Evolutionary conservation across 2,797 vertebrate species (phyloP).

Genomic region (Diceros bicornis): DNA sequence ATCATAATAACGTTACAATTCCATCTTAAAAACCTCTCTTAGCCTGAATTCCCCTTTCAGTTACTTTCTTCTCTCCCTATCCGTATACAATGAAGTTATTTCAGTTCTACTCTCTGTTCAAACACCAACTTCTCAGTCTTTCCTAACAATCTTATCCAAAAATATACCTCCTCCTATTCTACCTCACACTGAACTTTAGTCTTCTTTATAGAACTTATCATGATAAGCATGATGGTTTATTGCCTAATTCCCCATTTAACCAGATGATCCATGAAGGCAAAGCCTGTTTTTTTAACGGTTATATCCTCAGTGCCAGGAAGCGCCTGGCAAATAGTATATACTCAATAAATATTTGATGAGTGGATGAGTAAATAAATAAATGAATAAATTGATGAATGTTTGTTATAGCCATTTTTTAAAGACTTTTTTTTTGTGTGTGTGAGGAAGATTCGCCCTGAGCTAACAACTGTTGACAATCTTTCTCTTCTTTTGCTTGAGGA

Average conservation of each 20-base stretch:
- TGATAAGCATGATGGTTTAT: background rate
- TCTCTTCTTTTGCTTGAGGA: too few relatives aligned
- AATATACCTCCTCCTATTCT: background rate
- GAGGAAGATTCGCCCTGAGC: too few relatives aligned
- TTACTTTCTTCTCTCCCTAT: background rate
- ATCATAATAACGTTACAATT: background rate
- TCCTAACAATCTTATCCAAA: background rate
- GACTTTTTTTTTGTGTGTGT: too few relatives aligned
- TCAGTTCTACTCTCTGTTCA: background rate
- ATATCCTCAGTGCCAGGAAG: background rate
- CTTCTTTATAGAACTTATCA: background rate
- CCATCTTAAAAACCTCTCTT: background rate
- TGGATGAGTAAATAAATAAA: background rate
- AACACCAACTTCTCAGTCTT: background rate
- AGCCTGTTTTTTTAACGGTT: background rate
- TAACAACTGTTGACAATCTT: too few relatives aligned
- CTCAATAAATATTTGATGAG: constrained; percentile 5
- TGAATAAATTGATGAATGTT: background rate
- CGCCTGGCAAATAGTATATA: background rate
- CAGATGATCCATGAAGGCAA: background rate
- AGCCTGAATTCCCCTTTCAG: background rate
- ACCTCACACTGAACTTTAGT: background rate
- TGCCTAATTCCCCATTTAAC: background rate
- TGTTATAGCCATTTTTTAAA: background rate
- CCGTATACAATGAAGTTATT: background rate